Evolutionary conservation across 2,113 vertebrate genomes (phyloP), one percentile per base, ranked within the genome.

Genomic region (Vimba vimba): DNA sequence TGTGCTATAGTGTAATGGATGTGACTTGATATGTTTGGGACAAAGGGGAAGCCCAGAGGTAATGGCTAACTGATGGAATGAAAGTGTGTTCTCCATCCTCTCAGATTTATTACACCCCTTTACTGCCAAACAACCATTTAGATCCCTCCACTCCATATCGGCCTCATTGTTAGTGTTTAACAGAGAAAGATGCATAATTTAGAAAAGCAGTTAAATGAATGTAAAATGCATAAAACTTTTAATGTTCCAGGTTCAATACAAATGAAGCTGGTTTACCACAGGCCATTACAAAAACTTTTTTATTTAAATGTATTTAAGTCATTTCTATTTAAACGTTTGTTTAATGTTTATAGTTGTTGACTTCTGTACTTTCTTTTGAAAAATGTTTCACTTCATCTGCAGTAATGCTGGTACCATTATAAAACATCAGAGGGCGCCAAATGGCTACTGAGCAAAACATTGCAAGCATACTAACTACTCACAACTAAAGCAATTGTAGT

Each of bases 61-160:
- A 69, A 68, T 30, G 4, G 47, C 84, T 79, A n/a, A 62, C 33
- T 78, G 83, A 64, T 66, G 47, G 21, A 69, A 69, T 52, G 52
- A 71, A 36, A 1, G 3, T 0, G n/a, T 45, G 21, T 23, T n/a
- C 21, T 13, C 50, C 50, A 52, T 52, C 50, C 50, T 52, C 57
- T 7, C 23, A 60, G 7, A 43, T 60, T 23, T n/a, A 60, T 60
- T 43, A n/a, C 69, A 73, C 36, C 39, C 4, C 17, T 71, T 39
- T 43, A 71, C 36, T 71, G 68, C 36, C 39, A 45, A 45, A 45
- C 23, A 73, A n/a, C 10, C 19, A 39, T 59, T 64, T 75, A 64
- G 69, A 74, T 84, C 74, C 17, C 15, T 23, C 25, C 30, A 36
- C 17, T n/a, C 74, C 1, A 30, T 76, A 25, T 76, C 15, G 30